Percentiles rank a stretch among this genome's conserved stretches.
phyloP scores from a whole-genome alignment of 2,888 invertebrate genomes.

The Metallyticus violacea region DNA sequence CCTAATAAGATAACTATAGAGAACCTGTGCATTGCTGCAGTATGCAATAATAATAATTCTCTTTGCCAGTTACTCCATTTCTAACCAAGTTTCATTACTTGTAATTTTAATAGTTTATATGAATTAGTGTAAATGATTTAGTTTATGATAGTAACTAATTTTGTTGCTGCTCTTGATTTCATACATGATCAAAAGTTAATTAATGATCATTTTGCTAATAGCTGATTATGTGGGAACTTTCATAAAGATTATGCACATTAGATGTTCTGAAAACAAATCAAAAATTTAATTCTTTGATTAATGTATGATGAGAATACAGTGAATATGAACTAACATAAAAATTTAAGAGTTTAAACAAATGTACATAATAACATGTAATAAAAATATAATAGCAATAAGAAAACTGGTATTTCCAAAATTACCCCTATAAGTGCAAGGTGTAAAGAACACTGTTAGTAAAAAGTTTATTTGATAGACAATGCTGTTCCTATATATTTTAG shows the following conservation, averaged over 20 bases:
- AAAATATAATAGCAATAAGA: neutral
- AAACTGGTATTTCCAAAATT: neutral
- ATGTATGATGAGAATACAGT: neutral
- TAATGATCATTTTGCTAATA: too few species aligned
- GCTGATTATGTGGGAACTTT: too few species aligned
- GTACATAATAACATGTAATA: neutral
- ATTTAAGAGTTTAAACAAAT: neutral
- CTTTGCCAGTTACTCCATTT: too few species aligned
- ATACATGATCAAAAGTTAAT: too few species aligned
- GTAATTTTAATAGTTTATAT: too few species aligned
- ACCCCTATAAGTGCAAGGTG: neutral
- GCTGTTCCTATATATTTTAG: neutral
- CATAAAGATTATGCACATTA: neutral
- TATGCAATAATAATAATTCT: too few species aligned
- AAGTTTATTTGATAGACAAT: neutral
- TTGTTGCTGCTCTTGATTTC: too few species aligned
- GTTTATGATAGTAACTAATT: too few species aligned
- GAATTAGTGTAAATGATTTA: too few species aligned
- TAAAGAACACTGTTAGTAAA: neutral
- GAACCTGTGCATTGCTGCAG: too few species aligned
- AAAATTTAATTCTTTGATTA: neutral
- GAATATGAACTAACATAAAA: too few species aligned
- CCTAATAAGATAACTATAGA: neutral
- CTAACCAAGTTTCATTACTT: too few species aligned
- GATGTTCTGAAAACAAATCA: neutral